Conservation (phyloP, 2,113 vertebrate species). For the Trogon surrucura region DNA sequence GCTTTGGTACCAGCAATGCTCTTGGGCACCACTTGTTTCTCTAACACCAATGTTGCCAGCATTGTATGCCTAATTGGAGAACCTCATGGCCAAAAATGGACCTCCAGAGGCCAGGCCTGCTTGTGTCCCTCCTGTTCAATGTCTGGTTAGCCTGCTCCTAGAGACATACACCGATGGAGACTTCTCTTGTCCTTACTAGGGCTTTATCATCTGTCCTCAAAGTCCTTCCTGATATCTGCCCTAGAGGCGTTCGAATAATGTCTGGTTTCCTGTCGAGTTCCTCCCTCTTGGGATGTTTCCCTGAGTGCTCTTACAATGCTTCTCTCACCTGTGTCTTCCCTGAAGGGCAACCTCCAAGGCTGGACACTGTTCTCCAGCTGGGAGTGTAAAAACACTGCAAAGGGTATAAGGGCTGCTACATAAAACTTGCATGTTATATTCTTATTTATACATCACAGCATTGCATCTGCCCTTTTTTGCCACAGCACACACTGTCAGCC, state of each 20-base stretch:
- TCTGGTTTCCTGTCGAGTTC: background rate
- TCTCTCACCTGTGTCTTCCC: background rate
- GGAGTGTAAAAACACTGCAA: background rate
- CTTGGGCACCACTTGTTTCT: background rate
- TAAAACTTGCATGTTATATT: background rate
- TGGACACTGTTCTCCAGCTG: background rate
- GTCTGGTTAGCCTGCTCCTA: background rate
- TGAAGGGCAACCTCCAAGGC: background rate
- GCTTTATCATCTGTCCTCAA: background rate
- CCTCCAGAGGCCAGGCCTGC: background rate
- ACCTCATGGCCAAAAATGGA: background rate
- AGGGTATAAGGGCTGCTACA: background rate
- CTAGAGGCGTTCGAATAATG: background rate
- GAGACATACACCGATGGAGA: fast-evolving
- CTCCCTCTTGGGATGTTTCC: background rate
- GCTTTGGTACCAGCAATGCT: background rate
- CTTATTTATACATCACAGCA: background rate
- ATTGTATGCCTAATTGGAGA: background rate
- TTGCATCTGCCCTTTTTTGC: background rate
- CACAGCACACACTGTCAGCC: background rate
- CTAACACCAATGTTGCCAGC: background rate
- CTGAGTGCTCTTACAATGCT: background rate
- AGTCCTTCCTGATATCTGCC: background rate
- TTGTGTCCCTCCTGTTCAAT: background rate
- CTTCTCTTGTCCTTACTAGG: background rate